Evolutionary conservation across 2,888 invertebrate genomes (phyloP), one percentile per base, ranked within the genome.

Genomic region (Mamestra brassicae): DNA sequence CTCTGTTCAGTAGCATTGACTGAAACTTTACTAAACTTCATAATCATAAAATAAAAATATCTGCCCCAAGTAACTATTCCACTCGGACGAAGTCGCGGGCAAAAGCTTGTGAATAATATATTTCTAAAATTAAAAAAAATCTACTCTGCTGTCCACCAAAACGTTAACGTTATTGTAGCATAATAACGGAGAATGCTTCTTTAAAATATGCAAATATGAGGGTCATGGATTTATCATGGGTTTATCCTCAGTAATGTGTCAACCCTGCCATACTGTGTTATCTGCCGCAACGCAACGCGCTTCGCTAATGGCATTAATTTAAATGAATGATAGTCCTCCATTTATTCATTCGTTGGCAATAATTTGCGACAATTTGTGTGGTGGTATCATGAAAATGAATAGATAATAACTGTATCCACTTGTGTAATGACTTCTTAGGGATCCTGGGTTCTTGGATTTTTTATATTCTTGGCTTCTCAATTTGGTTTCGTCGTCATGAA

Each of bases 221-320:
- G 50, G 6, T 17, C 50, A 15, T 15, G 17, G 52, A 17, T 60
- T 38, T 38, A 38, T 38, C 8, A 13, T 6, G 0, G 13, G 42
- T 42, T 61, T 26, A 45, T 62, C 15, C 15, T 52, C 13, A 36
- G 34, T 45, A 17, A 45, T 2, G 34, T 52, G 73, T 26, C 80
- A 70, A 10, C 80, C 83, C 83, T 81, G 36, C 10, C 4, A 13
- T 15, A 50, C 50, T 42, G 83, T 50, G 70, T 61, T 74, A 83
- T 60, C 64, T 60, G 60, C 79, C 74, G 85, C 84, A 69, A 65
- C 78, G 84, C 79, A 78, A 78, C 83, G 77, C 78, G 78, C 84
- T 71, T 71, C 77, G 81, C 81, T 85, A 85, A 88, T 84, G 78
- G 75, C 61, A 82, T 83, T 86, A 62, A 86, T 84, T 80, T 79